Base-by-base conservation (phyloP, 2,797 vertebrate species). In the Glyptemys insculpta region DNA sequence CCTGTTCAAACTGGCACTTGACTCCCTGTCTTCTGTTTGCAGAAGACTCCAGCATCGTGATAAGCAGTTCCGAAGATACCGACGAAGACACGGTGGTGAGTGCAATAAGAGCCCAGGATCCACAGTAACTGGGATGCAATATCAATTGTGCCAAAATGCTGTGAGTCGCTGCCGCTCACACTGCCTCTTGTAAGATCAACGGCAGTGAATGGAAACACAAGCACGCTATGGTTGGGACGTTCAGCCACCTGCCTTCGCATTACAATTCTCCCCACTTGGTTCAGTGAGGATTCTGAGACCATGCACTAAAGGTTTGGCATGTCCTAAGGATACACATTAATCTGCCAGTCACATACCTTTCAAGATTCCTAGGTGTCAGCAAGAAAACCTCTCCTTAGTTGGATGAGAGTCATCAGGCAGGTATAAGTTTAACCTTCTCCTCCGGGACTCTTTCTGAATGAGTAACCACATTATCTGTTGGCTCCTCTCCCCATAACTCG, bases 31-130 rank as follows among this genome's bases (percentile, higher is more conserved):
- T 1, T 94, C 89, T 18, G 7, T 95, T 92, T 18, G 2, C 97
- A 98, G 98, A 96, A 44, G 84, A 80, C 2, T 7, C 44, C 78
- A 68, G 97, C 34, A 96, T 98, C 81, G 59, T 98, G 94, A 97
- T 98, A 93, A 97, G 96, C 96, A 98, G 98, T 91, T 98, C 98
- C 0, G 98, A 98, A 12, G 98, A 98, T 52, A 98, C 98, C 0
- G 97, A 98, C n/a, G 96, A 96, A 0, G 98, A 98, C 59, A 72
- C 86, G 3, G 37, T 72, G 98, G 97, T 98, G 94, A 97, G 97
- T 84, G 88, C 76, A 41, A 62, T 8, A 0, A 29, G 62, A 2
- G 86, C 84, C 10, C 23, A 83, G 0, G 53, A 82, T 9, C n/a
- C 68, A 2, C 79, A 25, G 83, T 91, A 94, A 92, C 2, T 68